Percentiles rank a stretch among this genome's conserved stretches.
phyloP scores from a whole-genome alignment of 2,797 vertebrate genomes.

The Catharus ustulatus region DNA sequence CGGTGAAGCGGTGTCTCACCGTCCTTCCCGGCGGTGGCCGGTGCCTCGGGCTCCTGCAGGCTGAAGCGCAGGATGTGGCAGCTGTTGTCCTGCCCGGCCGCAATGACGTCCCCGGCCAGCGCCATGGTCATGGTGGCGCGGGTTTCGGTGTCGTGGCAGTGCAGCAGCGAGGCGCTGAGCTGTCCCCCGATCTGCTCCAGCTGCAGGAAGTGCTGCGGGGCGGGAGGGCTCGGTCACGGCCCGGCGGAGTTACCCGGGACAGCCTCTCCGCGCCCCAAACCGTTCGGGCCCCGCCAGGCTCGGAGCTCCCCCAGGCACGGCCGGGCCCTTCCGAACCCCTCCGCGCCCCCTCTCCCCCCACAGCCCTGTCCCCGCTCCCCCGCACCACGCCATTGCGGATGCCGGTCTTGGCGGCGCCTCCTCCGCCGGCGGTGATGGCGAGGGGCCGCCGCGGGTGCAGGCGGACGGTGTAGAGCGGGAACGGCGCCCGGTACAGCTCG shows the following conservation, averaged over 20 bases:
- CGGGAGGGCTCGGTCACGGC: background rate
- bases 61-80: conserved; percentile 87
- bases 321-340: background rate
- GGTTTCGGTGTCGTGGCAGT: conserved; percentile 88
- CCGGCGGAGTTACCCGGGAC: background rate
- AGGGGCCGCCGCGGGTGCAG: conserved; percentile 83
- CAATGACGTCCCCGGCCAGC: conserved; percentile 84
- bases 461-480: conserved; percentile 89
- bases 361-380: background rate
- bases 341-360: background rate
- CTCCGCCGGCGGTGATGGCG: conserved; percentile 89
- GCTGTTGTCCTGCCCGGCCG: conserved; percentile 88
- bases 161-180: conserved; percentile 86
- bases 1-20: conserved; percentile 69
- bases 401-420: conserved; percentile 91
- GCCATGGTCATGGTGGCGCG: conserved; percentile 94
- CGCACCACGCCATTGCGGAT: conserved; percentile 93
- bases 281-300: background rate
- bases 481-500: conserved; percentile 92
- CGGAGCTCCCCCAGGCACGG: background rate
- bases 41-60: conserved; percentile 6
- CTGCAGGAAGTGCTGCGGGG: conserved; percentile 87
- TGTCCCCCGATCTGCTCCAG: conserved; percentile 82
- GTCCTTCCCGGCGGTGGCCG: background rate
- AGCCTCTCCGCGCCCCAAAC: background rate